Base-by-base conservation (phyloP, 1,140 invertebrate species). In the Helicoverpa zea region DNA sequence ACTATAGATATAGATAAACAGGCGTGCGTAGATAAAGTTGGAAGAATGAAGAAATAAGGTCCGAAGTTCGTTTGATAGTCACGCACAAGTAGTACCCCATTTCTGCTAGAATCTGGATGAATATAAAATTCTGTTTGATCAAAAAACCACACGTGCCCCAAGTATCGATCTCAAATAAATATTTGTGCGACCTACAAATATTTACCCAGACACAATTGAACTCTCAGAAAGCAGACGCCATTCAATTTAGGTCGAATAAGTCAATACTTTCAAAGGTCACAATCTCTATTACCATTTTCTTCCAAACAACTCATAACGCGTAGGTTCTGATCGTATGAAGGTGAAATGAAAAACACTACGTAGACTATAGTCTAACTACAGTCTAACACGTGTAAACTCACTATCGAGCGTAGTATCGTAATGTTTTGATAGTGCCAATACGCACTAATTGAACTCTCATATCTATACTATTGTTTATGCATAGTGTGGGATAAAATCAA, bases 331-430 rank as follows among this genome's bases (percentile, higher is more conserved):
- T 51, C 16, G 14, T 13, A 72, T 72, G 68, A 72, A 72, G 68
- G 68, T 72, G 68, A 72, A 72, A 72, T 72, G 68, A 72, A 72
- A 72, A 23, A 72, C 68, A 30, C n/a, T 23, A 23, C 23, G 23
- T n/a, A 3, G 5, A n/a, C 52, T 29, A 30, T 35, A 3, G 4
- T 29, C 18, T 30, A 29, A 14, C 13, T 30, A 52, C 5, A 70
- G 47, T 16, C 14, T 51, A 29, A 23, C 68, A 72, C 68, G 68
- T 54, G 68, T 54, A 29, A 54, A 63, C 30, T 16, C 11, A 10
- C 13, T 47, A 18, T 72, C 12, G 2, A 51, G 7, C 68, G 49
- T 52, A 72, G 49, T 72, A 54, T 70, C n/a, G 18, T 54, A 18
- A 23, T 70, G 16, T 7, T 54, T 1, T 47, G 14, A n/a, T 66